phyloP scores from a whole-genome alignment of 2,888 invertebrate species.

The Hipparchia sbordonii region DNA sequence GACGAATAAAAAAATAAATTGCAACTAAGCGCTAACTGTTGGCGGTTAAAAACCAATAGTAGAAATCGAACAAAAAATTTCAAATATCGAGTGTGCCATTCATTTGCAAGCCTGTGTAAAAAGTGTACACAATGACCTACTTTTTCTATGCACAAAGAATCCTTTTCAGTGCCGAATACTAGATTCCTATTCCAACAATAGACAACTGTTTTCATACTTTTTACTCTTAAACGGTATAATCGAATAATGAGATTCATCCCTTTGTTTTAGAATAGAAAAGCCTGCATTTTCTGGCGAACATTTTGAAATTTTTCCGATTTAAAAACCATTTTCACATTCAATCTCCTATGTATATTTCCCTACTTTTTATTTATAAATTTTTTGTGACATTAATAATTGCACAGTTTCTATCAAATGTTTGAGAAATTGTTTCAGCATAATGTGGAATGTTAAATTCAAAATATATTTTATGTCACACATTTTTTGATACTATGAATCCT shows the following conservation, averaged over 20 bases:
- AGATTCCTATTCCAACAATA: constrained; percentile 55
- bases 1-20: no score
- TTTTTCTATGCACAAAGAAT: constrained; percentile 66
- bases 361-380: no score
- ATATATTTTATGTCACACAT: no score
- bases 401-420: no score
- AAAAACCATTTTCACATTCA: not conserved
- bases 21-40: not conserved
- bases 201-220: constrained; percentile 45
- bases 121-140: constrained; percentile 62
- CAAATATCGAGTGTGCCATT: not conserved
- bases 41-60: not conserved
- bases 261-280: constrained; percentile 17
- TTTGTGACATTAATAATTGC: no score
- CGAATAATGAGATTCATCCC: constrained; percentile 23
- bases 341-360: no score
- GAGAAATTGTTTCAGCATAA: no score
- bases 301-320: constrained; percentile 1
- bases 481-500: no score
- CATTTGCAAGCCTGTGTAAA: constrained; percentile 52
- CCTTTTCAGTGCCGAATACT: constrained; percentile 67
- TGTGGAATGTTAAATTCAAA: no score
- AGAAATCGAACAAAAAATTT: not conserved
- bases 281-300: not conserved
- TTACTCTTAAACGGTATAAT: constrained; percentile 36